A percentile compares a stretch with the other conserved stretches of the same genome.
Evolutionary conservation across 2,113 vertebrate species (phyloP).

Genomic region (Porphyrio hochstetteri): DNA sequence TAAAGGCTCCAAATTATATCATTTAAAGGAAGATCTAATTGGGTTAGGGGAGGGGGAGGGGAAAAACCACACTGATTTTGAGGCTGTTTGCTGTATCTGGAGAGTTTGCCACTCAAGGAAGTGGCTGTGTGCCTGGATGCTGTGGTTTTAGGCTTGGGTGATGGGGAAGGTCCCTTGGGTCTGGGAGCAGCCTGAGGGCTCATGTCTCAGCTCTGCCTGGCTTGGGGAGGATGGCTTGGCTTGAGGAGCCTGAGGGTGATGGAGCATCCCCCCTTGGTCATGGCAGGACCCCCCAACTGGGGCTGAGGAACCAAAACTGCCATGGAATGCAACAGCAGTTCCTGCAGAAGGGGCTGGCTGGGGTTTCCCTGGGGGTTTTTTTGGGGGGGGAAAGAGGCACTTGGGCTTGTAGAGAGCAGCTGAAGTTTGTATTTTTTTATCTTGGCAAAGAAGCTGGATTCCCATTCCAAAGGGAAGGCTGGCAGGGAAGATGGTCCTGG

Average conservation of each 20-base stretch:
- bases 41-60: accelerated
- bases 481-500: background rate
- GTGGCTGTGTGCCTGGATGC: accelerated
- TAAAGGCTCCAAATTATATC: background rate
- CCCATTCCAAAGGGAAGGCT: background rate
- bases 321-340: background rate
- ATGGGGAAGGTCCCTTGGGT: background rate
- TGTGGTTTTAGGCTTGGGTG: background rate
- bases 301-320: background rate
- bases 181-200: background rate
- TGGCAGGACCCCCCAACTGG: background rate
- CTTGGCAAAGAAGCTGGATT: background rate
- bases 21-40: slow-evolving; percentile 36
- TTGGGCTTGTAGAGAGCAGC: background rate
- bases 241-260: accelerated
- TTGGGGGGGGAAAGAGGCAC: background rate
- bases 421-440: background rate
- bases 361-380: background rate
- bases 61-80: background rate
- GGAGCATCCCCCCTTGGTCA: background rate
- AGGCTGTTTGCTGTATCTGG: background rate
- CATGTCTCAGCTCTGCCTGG: background rate
- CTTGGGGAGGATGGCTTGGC: background rate
- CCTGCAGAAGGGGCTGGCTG: background rate
- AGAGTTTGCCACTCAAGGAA: background rate